Evolutionary conservation across 1,140 invertebrate genomes (phyloP).

Genomic region (Lasioglossum albipes): DNA sequence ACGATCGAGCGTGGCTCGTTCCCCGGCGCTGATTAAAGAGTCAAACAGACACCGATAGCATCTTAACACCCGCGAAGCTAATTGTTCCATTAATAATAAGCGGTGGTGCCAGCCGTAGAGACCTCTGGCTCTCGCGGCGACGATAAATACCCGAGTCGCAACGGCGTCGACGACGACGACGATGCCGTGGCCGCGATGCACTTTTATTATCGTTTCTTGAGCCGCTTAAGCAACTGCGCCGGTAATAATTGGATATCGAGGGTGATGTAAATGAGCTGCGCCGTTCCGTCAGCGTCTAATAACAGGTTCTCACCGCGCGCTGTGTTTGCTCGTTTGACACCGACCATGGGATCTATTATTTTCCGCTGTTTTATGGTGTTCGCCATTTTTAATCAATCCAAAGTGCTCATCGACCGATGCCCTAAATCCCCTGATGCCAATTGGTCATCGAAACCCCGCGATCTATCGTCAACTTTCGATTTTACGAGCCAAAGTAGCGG

Average conservation of each 20-base stretch:
- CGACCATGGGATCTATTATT: background rate
- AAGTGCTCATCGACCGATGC: background rate
- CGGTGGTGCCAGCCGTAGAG: too few species aligned
- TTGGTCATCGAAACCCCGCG: too few species aligned
- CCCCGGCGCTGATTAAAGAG: constrained; percentile 27
- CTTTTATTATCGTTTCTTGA: constrained; percentile 12
- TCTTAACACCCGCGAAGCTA: constrained; percentile 38
- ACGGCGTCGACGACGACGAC: background rate
- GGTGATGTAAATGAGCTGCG: constrained; percentile 41
- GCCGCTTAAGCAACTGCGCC: constrained; percentile 24
- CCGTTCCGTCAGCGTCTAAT: constrained; percentile 24
- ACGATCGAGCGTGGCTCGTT: constrained; percentile 1
- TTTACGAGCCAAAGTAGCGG: too few species aligned
- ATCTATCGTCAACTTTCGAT: too few species aligned
- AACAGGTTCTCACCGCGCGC: constrained; percentile 22
- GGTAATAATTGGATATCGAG: constrained; percentile 44
- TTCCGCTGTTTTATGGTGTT: background rate
- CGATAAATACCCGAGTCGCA: too few species aligned
- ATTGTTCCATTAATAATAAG: constrained; percentile 49
- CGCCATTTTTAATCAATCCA: constrained; percentile 1
- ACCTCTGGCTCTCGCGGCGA: background rate
- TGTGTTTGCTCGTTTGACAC: constrained; percentile 14
- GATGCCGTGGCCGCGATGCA: background rate
- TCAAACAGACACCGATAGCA: constrained; percentile 43
- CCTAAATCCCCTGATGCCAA: too few species aligned